Base-by-base conservation (phyloP, 2,797 vertebrate genomes). In the Cirrhinus molitorella region DNA sequence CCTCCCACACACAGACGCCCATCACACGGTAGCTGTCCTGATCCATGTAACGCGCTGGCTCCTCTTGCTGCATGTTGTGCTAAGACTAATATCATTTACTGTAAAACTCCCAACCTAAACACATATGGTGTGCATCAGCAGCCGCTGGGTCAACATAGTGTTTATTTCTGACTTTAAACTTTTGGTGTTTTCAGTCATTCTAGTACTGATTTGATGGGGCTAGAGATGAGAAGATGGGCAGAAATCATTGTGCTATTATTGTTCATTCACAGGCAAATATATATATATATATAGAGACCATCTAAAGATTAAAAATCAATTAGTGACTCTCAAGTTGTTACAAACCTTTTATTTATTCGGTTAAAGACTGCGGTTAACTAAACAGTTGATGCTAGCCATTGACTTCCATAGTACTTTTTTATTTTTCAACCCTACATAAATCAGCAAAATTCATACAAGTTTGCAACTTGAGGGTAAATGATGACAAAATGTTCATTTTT, bases 181-280 rank as follows among this genome's bases (percentile, higher is more conserved):
- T 88, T 91, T 92, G 91, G 90, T 87, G 87, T 90, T 93, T 92
- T 91, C 90, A 85, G 92, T 93, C 91, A 94, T 87, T 85, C 88
- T 89, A 88, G 71, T 86, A 91, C 88, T 89, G 88, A 91, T 90
- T 88, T 88, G 90, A 88, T 90, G 86, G 7, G 75, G 87, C 83
- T 70, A 66, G 84, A 85, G 84, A 88, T 84, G 74, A 63, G 83
- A 85, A 85, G 83, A 85, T 90, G 89, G 89, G 91, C 92, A 91
- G 89, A 88, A 89, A 85, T 81, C 74, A 77, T 88, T 93, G 89
- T 91, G 92, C 88, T 93, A 94, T 91, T 92, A 92, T 92, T 94
- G 93, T 94, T 92, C 92, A 91, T 94, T 94, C 93, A 94, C 93
- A 95, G 92, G 90, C 91, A 89, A 94, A 94, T 94, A 94, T 84